Base-by-base conservation (phyloP, 2,797 vertebrate genomes). In the Oryzias sinensis region DNA sequence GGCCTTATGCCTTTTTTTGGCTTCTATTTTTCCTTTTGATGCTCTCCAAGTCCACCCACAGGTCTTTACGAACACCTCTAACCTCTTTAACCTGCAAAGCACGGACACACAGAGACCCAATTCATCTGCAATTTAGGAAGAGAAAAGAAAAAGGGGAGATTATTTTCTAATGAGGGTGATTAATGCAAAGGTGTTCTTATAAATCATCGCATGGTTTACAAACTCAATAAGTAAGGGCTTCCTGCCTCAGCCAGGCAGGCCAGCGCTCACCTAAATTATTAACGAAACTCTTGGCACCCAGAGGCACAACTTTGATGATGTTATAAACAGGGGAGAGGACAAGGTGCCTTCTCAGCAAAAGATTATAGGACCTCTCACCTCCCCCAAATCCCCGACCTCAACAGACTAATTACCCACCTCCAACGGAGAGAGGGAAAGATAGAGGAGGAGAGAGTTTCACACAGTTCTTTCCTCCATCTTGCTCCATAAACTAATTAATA, bases 301-400 rank as follows among this genome's bases (percentile, higher is more conserved):
- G 91, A 95, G 96, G 95, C 95, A 94, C 91, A 94, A 94, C 95
- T 97, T 97, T 97, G 96, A 97, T 97, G 94, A 94, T 93, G 94
- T 95, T 95, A 95, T 95, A 96, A 95, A 95, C 93, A 90, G 93
- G 93, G 94, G 93, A 90, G 93, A 95, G 93, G 95, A 96, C 95
- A 95, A 95, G 94, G 94, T 94, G 94, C 95, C 94, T 94, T 93
- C 94, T 97, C 95, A 96, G 95, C 95, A 95, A 94, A 97, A 95
- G 93, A 95, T 95, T 95, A 94, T 93, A 94, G 94, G 83, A 86
- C 82, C 79, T 72, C 82, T 74, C 74, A 70, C 70, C 79, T 40
- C 75, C 77, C 72, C 72, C 57, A 65, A 93, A 94, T 93, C 92
- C 92, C 92, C 91, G 85, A 91, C 89, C 93, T 91, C 91, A 92